These are phyloP conservation scores for Brachionus paranguensis DNA, from an alignment of 1,140 invertebrate genomes.

Conservation along the genomic window DNA sequence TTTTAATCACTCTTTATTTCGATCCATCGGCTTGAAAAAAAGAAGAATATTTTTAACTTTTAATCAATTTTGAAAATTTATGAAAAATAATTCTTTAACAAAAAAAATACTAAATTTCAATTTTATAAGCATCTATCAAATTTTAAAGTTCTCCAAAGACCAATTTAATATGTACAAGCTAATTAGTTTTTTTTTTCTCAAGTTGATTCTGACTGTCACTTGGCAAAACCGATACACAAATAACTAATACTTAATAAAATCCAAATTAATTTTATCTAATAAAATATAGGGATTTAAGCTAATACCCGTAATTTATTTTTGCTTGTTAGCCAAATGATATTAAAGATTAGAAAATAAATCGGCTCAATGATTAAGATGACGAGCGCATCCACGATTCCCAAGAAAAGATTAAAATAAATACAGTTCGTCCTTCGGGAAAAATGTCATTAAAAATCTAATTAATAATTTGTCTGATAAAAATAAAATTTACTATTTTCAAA, in stretches of 20 bases:
- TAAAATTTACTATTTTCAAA: not conserved
- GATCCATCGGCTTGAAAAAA: not conserved
- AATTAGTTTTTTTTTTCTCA: not conserved
- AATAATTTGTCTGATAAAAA: not conserved
- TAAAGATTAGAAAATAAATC: not conserved
- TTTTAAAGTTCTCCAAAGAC: not conserved
- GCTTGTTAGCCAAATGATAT: not conserved
- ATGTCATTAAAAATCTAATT: not conserved
- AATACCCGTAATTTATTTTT: not conserved
- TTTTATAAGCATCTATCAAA: not conserved
- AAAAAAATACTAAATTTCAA: not conserved
- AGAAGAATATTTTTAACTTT: not conserved
- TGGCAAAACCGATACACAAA: not conserved
- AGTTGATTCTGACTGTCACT: not conserved
- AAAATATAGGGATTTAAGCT: not conserved
- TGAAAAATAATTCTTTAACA: not conserved
- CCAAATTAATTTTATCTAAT: not conserved
- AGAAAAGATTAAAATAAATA: not conserved
- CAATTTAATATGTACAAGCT: not conserved
- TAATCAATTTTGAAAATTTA: not conserved
- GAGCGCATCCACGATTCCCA: not conserved
- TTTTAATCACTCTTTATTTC: not conserved
- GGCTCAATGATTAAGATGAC: not conserved
- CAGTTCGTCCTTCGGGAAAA: not conserved
- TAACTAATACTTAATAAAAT: not conserved